phyloP scores from a whole-genome alignment of 2,113 vertebrate species.

The Campylomormyrus tamandua region DNA sequence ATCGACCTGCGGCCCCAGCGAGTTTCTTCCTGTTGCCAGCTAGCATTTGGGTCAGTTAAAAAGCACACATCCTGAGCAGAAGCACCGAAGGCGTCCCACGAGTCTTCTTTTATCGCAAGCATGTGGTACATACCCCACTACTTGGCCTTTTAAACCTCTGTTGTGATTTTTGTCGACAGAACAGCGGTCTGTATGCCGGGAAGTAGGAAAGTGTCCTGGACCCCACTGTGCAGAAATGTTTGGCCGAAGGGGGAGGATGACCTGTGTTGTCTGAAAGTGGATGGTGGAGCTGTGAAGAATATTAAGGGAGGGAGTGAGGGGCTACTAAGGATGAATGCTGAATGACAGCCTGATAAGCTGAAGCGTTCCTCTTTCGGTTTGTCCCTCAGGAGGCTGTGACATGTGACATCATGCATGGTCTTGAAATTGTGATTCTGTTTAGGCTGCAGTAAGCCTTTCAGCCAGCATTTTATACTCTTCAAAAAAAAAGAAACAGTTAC shows the following conservation, averaged over 20 bases:
- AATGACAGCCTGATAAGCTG: neutral
- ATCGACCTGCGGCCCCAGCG: slow-evolving; percentile 11
- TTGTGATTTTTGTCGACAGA: neutral
- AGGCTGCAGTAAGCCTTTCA: slow-evolving; percentile 12
- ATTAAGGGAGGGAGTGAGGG: neutral
- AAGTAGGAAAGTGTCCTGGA: neutral
- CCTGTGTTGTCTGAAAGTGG: neutral
- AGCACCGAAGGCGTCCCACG: neutral
- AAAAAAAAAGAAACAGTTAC: neutral
- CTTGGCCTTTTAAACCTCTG: neutral
- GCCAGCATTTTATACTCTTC: neutral
- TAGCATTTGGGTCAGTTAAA: neutral
- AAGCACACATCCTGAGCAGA: neutral
- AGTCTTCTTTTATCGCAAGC: neutral
- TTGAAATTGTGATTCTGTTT: slow-evolving; percentile 22
- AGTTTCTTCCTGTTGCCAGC: neutral
- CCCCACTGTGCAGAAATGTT: neutral
- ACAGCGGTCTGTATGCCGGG: neutral
- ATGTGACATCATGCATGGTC: neutral
- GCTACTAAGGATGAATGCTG: neutral
- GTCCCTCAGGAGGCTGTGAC: neutral
- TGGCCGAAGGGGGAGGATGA: neutral
- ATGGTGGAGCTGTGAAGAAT: neutral
- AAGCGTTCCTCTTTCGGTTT: neutral
- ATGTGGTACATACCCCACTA: neutral